Evolutionary conservation across 1,140 invertebrate genomes (phyloP).

Genomic region (Carposina sasakii): DNA sequence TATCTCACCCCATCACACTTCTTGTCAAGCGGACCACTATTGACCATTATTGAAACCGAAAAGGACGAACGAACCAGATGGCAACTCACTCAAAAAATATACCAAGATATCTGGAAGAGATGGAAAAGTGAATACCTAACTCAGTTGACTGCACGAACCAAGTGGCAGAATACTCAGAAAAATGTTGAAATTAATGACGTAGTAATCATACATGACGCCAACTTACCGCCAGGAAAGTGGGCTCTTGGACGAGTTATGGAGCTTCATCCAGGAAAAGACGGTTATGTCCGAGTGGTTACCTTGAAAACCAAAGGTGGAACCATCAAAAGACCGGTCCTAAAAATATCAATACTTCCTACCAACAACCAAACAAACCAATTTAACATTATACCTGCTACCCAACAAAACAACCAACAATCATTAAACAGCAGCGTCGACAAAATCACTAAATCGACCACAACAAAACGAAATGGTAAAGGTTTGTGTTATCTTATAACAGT

Average conservation of each 20-base stretch:
- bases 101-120: conserved; percentile 31
- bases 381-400: no score
- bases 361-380: no score
- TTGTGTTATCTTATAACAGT: background rate
- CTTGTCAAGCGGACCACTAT: conserved; percentile 6
- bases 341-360: background rate
- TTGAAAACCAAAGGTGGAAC: conserved; percentile 25
- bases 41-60: conserved; percentile 6
- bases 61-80: conserved; percentile 10
- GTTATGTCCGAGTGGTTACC: conserved; percentile 35
- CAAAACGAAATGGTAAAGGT: background rate
- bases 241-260: conserved; percentile 33
- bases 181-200: conserved; percentile 14
- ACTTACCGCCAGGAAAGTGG: conserved; percentile 40
- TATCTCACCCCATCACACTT: conserved; percentile 14
- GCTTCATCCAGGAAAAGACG: conserved; percentile 35
- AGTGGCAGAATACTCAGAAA: conserved; percentile 19
- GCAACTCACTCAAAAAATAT: conserved; percentile 13
- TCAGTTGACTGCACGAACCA: conserved; percentile 21
- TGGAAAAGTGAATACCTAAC: conserved; percentile 34
- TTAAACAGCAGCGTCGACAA: background rate
- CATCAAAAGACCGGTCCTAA: conserved; percentile 12
- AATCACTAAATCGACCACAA: background rate
- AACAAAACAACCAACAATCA: background rate
- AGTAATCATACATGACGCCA: conserved; percentile 39